Base-by-base conservation (phyloP, 1,140 invertebrate species). In the Venustaconcha ellipsiformis region DNA sequence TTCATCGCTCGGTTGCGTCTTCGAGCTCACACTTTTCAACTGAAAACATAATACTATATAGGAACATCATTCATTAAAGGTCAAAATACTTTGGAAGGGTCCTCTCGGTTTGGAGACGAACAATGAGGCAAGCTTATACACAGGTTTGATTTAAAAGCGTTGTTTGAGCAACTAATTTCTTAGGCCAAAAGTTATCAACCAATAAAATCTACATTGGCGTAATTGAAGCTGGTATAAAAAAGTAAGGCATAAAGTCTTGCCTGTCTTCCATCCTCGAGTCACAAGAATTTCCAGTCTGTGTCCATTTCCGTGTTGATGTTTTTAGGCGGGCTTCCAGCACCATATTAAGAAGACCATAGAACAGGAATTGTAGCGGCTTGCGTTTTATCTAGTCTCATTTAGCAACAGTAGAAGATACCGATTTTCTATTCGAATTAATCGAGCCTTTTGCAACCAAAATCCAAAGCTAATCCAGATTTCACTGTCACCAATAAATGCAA, bases 291-390 rank as follows among this genome's bases (percentile, higher is more conserved):
- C 48, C 66, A 62, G 67, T 69, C 30, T 48, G 73, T 48, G 37
- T 48, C 73, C 73, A 75, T 23, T 67, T 67, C 48, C 73, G 65
- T n/a, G 73, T 67, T 23, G 66, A 58, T 5, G 72, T 58, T 20
- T 75, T 75, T 23, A 75, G 48, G 18, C 73, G 48, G 13, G 73
- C 67, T 26, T 75, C 73, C 48, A 75, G 48, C 14, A 75, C 73
- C 73, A 75, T 75, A 48, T 48, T 48, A 48, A 48, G 37, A 48
- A 48, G 37, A 48, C 37, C 6, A 4, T 48, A 48, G 4, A 48
- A 48, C 37, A 48, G 5, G 37, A 48, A 48, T 8, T 48, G 37
- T 48, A 48, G 37, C 37, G 37, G 37, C 37, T 48, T 8, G 37
- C 37, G 37, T 48, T 8, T 48, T 48, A 48, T 48, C 37, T 11